A percentile compares a stretch with the other conserved stretches of the same genome.
These are phyloP conservation scores for Lithophane semibrunnea DNA, from an alignment of 2,888 invertebrate genomes.

Conservation along the genomic window DNA sequence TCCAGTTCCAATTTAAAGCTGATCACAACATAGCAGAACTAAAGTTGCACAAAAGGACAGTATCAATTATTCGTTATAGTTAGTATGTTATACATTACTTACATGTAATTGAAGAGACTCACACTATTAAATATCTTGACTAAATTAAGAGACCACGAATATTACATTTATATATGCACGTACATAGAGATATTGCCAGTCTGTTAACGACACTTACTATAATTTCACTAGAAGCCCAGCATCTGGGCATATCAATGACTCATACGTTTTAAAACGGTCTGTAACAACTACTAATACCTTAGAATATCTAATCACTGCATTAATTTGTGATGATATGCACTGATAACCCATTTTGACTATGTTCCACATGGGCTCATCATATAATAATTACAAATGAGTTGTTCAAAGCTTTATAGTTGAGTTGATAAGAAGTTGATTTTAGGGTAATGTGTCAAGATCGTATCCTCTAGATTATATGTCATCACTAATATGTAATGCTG, in stretches of 20 bases:
- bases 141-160: slow-evolving; percentile 90
- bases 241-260: slow-evolving; percentile 89
- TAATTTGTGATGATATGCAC: slow-evolving; percentile 91
- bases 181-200: slow-evolving; percentile 90
- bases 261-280: slow-evolving; percentile 87
- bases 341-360: slow-evolving; percentile 87
- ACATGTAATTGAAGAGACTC: slow-evolving; percentile 88
- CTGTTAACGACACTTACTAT: slow-evolving; percentile 89
- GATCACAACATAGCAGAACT: slow-evolving; percentile 89
- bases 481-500: slow-evolving; percentile 88
- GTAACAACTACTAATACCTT: slow-evolving; percentile 90
- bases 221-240: slow-evolving; percentile 89
- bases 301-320: slow-evolving; percentile 90
- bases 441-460: slow-evolving; percentile 84
- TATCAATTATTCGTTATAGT: slow-evolving; percentile 83
- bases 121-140: slow-evolving; percentile 90
- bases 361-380: slow-evolving; percentile 81
- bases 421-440: slow-evolving; percentile 81
- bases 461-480: slow-evolving; percentile 85
- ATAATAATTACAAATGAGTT: slow-evolving; percentile 80
- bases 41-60: slow-evolving; percentile 89
- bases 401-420: slow-evolving; percentile 81
- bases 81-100: slow-evolving; percentile 88
- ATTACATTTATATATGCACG: slow-evolving; percentile 89
- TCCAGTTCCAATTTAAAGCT: slow-evolving; percentile 89